A percentile compares a stretch with the other conserved stretches of the same genome.
phyloP scores from a whole-genome alignment of 2,113 vertebrate species.

The Xiphophorus hellerii region DNA sequence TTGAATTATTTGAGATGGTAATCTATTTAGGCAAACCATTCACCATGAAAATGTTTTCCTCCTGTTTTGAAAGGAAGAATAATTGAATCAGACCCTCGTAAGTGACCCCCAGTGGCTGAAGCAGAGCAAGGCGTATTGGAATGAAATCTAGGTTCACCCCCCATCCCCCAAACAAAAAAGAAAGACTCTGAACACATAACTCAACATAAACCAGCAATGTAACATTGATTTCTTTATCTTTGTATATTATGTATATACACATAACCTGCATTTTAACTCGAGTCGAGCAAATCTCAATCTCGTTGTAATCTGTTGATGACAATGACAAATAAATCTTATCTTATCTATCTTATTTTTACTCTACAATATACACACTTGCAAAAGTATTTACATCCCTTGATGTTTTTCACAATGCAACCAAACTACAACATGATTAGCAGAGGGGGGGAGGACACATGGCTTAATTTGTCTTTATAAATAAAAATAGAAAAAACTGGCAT shows the following conservation, averaged over 20 bases:
- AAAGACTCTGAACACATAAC: conserved; percentile 4
- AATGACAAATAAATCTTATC: too few relatives aligned
- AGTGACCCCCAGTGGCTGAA: conserved; percentile 67
- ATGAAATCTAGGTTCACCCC: conserved; percentile 53
- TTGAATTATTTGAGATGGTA: conserved; percentile 79
- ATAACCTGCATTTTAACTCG: too few relatives aligned
- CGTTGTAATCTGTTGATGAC: too few relatives aligned
- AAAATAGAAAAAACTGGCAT: too few relatives aligned
- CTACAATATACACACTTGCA: not conserved
- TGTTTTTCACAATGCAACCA: not conserved
- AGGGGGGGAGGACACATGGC: too few relatives aligned
- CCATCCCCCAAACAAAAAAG: not conserved
- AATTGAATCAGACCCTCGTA: conserved; percentile 74
- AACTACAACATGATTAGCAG: not conserved
- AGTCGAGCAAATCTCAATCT: too few relatives aligned
- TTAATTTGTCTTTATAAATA: too few relatives aligned
- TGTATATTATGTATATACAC: too few relatives aligned
- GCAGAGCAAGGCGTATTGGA: conserved; percentile 51
- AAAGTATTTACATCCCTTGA: not conserved
- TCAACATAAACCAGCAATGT: not conserved
- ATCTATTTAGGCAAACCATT: conserved; percentile 76
- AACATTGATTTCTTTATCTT: conserved; percentile 3
- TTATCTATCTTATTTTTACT: not conserved
- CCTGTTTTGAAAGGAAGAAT: conserved; percentile 72
- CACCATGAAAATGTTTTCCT: conserved; percentile 78